phyloP scores from a whole-genome alignment of 2,797 vertebrate genomes.

The Schizopygopsis malacanthus region DNA sequence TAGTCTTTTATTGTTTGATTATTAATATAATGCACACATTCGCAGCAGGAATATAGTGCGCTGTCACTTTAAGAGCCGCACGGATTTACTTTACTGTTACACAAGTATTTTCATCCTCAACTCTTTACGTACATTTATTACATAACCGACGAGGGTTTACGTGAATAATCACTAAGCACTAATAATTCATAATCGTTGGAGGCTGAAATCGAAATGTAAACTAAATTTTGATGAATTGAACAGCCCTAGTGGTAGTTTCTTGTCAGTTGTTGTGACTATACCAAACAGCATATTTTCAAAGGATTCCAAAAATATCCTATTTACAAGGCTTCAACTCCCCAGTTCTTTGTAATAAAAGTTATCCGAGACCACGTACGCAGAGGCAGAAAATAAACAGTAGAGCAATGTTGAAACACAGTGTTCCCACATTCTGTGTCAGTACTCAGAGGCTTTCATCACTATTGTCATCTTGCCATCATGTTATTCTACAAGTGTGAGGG shows the following conservation, averaged over 20 bases:
- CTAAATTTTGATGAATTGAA: too few relatives aligned
- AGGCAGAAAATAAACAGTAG: slow-evolving; percentile 69
- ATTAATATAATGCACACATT: too few relatives aligned
- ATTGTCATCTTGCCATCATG: slow-evolving; percentile 28
- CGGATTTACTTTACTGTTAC: too few relatives aligned
- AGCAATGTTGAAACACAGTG: slow-evolving; percentile 62
- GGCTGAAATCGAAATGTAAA: too few relatives aligned
- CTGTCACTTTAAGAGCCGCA: too few relatives aligned
- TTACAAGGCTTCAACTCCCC: slow-evolving; percentile 41
- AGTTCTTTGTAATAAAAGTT: slow-evolving; percentile 59
- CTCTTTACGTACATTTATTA: too few relatives aligned
- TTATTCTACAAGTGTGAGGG: slow-evolving; percentile 16
- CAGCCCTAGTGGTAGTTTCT: neutral
- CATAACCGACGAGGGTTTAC: too few relatives aligned
- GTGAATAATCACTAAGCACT: too few relatives aligned
- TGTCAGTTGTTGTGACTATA: slow-evolving; percentile 28
- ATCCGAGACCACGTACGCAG: slow-evolving; percentile 61
- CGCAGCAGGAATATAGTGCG: too few relatives aligned
- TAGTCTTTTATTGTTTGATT: too few relatives aligned
- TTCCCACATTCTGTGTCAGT: slow-evolving; percentile 67
- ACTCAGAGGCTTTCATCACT: slow-evolving; percentile 53
- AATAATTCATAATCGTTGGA: too few relatives aligned
- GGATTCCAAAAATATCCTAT: slow-evolving; percentile 29
- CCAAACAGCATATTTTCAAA: slow-evolving; percentile 5
- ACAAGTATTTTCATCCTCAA: too few relatives aligned